Evolutionary conservation across 2,113 vertebrate genomes (phyloP), one percentile per base, ranked within the genome.

Genomic region (Planiliza haematocheilus): DNA sequence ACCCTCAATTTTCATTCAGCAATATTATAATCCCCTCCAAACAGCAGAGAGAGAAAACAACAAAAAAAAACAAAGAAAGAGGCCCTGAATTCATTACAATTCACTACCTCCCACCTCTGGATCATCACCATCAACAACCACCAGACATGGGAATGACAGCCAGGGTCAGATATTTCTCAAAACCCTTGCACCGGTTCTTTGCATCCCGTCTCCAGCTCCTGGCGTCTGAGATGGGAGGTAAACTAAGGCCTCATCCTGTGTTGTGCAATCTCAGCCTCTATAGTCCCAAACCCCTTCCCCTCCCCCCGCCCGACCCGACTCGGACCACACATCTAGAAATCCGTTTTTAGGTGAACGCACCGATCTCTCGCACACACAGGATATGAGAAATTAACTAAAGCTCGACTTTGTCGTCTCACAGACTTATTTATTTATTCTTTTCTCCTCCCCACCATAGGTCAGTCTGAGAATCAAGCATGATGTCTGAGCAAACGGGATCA

Each of bases 221-320:
- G 18, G 36, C 14, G n/a, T 55, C 51, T 5, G 24, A 3, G 24
- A 30, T 30, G 17, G 50, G 16, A 53, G 48, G 21, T 13, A 6
- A 74, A 48, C 55, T 50, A 60, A 65, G 63, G 49, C 50, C 36
- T 75, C 66, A 21, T 74, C 58, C 39, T 70, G 36, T n/a, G 4
- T 18, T 56, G 61, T 49, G 37, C 24, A 61, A 30, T 30, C 24
- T 30, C 24, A 30, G 24, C 24, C 24, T 30, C 24, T 3, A 30
- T 30, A 30, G 5, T 30, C 24, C 24, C 24, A 30, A 30, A 2
- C 5, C 24, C 24, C 5, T 5, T 30, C 3, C 24, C 24, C 5
- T 5, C 5, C 24, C 24, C 5, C 24, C 5, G 24, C 24, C 24
- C 5, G 3, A 30, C 5, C 24, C 5, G 3, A 30, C 24, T 3